Evolutionary conservation across 2,797 vertebrate species (phyloP).

Genomic region (Synanceia verrucosa): DNA sequence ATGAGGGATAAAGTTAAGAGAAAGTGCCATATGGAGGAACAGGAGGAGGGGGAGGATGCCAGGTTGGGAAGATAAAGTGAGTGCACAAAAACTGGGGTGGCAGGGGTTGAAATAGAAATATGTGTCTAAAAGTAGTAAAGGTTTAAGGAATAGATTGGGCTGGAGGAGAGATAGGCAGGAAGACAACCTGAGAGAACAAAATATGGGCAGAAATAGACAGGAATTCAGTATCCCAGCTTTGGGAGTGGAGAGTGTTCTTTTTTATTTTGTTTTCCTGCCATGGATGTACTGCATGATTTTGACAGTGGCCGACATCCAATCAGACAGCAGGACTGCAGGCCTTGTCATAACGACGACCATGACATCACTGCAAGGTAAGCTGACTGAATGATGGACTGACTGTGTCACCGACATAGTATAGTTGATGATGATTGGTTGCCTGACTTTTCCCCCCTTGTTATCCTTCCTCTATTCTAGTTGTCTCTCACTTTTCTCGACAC

Average conservation of each 20-base stretch:
- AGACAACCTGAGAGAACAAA: slow-evolving; percentile 10
- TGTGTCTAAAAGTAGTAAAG: background rate
- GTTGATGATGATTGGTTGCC: background rate
- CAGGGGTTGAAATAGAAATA: background rate
- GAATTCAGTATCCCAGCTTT: background rate
- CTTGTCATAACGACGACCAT: slow-evolving; percentile 66
- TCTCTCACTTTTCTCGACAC: background rate
- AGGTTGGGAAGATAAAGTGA: background rate
- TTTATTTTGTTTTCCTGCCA: slow-evolving; percentile 40
- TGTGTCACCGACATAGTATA: background rate
- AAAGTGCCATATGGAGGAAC: background rate
- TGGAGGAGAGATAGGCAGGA: background rate
- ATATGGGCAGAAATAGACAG: background rate
- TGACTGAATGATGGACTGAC: slow-evolving; percentile 47
- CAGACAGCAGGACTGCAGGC: slow-evolving; percentile 77
- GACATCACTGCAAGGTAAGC: slow-evolving; percentile 78
- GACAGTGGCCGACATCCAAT: slow-evolving; percentile 64
- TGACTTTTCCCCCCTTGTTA: background rate
- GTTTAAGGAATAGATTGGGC: background rate
- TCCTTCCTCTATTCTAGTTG: background rate
- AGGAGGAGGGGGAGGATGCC: slow-evolving; percentile 6
- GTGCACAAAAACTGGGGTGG: background rate
- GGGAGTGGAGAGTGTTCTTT: slow-evolving; percentile 1
- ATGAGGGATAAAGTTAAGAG: background rate
- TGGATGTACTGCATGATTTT: slow-evolving; percentile 57